Percentiles rank a stretch among this genome's conserved stretches.
phyloP scores from a whole-genome alignment of 2,888 invertebrate genomes.

The Pyrocoelia pectoralis region DNA sequence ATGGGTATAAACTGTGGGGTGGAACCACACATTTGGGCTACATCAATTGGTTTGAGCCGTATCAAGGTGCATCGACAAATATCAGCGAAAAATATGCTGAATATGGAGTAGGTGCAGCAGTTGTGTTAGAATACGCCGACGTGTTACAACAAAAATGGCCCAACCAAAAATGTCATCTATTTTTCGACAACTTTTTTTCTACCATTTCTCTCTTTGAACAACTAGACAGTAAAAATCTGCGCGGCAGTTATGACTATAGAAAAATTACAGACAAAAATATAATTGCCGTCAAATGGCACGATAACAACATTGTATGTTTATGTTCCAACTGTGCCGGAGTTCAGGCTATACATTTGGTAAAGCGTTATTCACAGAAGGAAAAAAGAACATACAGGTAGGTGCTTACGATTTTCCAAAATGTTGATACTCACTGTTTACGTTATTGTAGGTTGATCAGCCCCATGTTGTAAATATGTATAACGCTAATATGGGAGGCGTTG shows the following conservation, averaged over 20 bases:
- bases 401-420: too few relatives aligned
- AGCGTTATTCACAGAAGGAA: slow-evolving; percentile 22
- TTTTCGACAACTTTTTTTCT: slow-evolving; percentile 19
- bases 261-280: not conserved
- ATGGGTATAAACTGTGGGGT: slow-evolving; percentile 40
- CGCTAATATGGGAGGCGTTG: slow-evolving; percentile 45
- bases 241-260: slow-evolving; percentile 16
- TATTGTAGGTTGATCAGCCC: slow-evolving; percentile 38
- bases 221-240: slow-evolving; percentile 2
- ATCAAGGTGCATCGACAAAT: slow-evolving; percentile 23
- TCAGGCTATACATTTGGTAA: slow-evolving; percentile 22
- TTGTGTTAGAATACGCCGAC: slow-evolving; percentile 1
- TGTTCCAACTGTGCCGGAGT: slow-evolving; percentile 40
- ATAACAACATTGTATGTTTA: slow-evolving; percentile 21
- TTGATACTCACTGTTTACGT: too few relatives aligned
- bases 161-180: not conserved
- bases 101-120: not conserved
- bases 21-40: slow-evolving; percentile 37
- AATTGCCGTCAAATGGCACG: not conserved
- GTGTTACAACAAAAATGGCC: not conserved
- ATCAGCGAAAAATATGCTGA: slow-evolving; percentile 2
- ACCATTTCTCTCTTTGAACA: slow-evolving; percentile 29
- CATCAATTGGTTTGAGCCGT: slow-evolving; percentile 19
- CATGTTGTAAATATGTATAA: slow-evolving; percentile 39
- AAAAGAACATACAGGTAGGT: too few relatives aligned